phyloP scores from a whole-genome alignment of 23 tunicate genomes.

The Diplosoma virens region DNA sequence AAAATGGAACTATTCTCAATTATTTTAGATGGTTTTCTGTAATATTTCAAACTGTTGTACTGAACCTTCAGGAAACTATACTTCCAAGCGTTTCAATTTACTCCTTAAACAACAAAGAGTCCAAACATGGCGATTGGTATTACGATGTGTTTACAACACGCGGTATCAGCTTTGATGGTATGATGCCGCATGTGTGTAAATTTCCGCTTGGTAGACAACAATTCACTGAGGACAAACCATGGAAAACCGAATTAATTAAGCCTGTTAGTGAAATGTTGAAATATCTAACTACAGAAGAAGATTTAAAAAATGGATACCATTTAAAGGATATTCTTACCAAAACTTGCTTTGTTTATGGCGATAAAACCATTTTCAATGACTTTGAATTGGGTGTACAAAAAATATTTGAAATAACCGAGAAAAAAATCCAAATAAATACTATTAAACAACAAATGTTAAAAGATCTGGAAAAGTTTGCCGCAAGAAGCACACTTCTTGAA shows the following conservation, averaged over 20 bases:
- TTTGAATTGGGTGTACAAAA: neutral
- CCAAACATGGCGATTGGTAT: conserved; percentile 23
- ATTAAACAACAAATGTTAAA: neutral
- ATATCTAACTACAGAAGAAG: conserved; percentile 11
- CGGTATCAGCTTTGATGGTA: conserved; percentile 42
- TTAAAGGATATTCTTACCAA: conserved; percentile 33
- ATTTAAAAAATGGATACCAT: conserved; percentile 29
- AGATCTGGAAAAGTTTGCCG: neutral
- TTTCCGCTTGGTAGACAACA: conserved; percentile 37
- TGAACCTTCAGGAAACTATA: conserved; percentile 2
- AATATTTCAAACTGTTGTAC: too few relatives aligned
- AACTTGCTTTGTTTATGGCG: conserved; percentile 36
- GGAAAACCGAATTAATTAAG: conserved; percentile 26
- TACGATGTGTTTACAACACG: conserved; percentile 26
- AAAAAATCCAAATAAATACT: neutral
- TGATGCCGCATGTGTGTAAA: conserved; percentile 28
- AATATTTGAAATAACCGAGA: neutral
- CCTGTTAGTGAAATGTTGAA: conserved; percentile 32
- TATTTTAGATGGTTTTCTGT: conserved; percentile 12
- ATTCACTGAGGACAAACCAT: conserved; percentile 6
- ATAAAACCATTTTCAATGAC: neutral
- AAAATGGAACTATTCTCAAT: neutral
- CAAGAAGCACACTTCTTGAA: neutral
- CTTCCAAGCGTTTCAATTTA: neutral
- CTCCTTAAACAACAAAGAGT: neutral